Evolutionary conservation across 1,140 invertebrate species (phyloP).

Genomic region (Plectrocnemia conspersa): DNA sequence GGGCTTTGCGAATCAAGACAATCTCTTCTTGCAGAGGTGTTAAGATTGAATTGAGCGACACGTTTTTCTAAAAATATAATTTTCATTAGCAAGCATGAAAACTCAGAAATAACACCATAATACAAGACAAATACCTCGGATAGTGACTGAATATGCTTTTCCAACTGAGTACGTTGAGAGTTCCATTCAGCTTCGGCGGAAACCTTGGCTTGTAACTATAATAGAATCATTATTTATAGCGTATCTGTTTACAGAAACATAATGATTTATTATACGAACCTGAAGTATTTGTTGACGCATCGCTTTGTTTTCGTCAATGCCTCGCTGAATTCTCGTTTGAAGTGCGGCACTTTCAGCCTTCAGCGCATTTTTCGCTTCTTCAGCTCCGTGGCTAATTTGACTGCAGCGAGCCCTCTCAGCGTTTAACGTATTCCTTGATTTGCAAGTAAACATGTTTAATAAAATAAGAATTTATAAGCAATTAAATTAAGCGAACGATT

Average conservation of each 20-base stretch:
- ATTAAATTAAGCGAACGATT: background rate
- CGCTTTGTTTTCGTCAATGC: constrained; percentile 51
- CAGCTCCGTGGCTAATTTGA: constrained; percentile 36
- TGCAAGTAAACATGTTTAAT: background rate
- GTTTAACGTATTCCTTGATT: constrained; percentile 39
- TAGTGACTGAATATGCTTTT: constrained; percentile 48
- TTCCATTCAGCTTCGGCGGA: constrained; percentile 53
- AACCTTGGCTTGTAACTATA: constrained; percentile 55
- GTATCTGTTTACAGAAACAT: background rate
- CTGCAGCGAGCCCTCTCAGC: constrained; percentile 40
- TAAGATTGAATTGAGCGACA: constrained; percentile 48
- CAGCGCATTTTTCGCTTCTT: constrained; percentile 38
- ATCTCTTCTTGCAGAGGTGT: constrained; percentile 52
- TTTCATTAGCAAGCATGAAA: background rate
- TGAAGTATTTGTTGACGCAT: constrained; percentile 42
- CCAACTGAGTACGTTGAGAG: constrained; percentile 44
- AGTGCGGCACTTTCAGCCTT: constrained; percentile 55
- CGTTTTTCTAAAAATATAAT: constrained; percentile 42
- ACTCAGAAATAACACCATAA: background rate
- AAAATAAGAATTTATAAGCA: background rate
- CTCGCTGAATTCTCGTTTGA: constrained; percentile 57
- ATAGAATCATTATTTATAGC: background rate
- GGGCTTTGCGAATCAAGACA: constrained; percentile 47
- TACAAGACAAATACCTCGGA: constrained; percentile 42
- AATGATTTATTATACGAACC: constrained; percentile 30